Base-by-base conservation (phyloP, 2,888 invertebrate species). In the Arrhopalites spinosus region DNA sequence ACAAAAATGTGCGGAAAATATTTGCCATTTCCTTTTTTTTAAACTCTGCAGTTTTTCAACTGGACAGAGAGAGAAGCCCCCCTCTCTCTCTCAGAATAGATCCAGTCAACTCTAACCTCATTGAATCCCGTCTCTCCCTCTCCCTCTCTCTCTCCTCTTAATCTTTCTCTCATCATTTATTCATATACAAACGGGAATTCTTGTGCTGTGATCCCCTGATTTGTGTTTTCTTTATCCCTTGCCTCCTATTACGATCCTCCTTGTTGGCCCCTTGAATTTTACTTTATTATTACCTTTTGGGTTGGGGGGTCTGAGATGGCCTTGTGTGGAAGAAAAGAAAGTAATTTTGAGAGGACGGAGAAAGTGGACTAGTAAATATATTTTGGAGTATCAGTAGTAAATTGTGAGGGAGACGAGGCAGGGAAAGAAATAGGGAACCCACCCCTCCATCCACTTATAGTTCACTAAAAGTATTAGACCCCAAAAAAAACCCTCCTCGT, bases 131-230 rank as follows among this genome's bases (percentile, higher is more conserved):
- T 50, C 50, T 50, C 50, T 50, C 50, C n/a, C 17, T 50, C 17
- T 50, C 50, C n/a, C n/a, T 50, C 50, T 45, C 2, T 50, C 50
- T 17, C 50, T 50, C n/a, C 71, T 71, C 71, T 43, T 71, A 71
- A 71, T 71, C 71, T 71, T 59, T 45, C 30, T n/a, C 59, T 59
- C 59, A 71, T 71, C 71, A 71, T 71, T 71, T 71, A 71, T 71
- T 71, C 71, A 71, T 71, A 61, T 56, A 59, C 59, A 71, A 59
- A 45, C 5, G 71, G 71, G 71, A 71, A 59, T 71, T 71, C 59
- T 36, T 25, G 29, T 23, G 61, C 71, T 71, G 59, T 71, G 59
- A 59, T 71, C 71, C 61, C 36, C 59, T 71, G 59, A 71, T 71
- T 56, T 71, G 71, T 71, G 61, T 61, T 59, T 45, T 23, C 59